A percentile compares a stretch with the other conserved stretches of the same genome.
Conservation (phyloP, 1,140 invertebrate genomes). For the Euura lappo region DNA sequence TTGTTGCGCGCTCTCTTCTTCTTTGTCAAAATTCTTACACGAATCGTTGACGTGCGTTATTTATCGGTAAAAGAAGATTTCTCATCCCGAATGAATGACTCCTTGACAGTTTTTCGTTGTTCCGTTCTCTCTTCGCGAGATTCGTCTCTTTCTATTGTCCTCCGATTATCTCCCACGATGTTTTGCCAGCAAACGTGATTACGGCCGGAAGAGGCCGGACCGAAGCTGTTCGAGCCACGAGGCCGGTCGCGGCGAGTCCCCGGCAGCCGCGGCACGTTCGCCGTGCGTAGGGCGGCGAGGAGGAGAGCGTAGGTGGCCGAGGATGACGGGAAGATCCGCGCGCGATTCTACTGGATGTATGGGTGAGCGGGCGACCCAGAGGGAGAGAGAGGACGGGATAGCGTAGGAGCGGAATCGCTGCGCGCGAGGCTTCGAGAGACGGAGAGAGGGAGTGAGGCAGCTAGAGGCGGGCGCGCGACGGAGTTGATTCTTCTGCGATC, state of each 20-base stretch:
- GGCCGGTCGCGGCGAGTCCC: not conserved
- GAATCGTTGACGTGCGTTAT: too few relatives aligned
- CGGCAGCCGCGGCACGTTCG: not conserved
- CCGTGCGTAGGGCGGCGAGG: not conserved
- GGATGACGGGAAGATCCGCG: not conserved
- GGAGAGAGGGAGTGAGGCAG: not conserved
- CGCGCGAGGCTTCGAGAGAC: not conserved
- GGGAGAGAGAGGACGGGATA: not conserved
- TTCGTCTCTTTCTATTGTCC: not conserved
- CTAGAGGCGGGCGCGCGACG: not conserved
- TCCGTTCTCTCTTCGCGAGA: not conserved
- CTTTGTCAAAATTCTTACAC: too few relatives aligned
- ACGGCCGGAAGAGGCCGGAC: not conserved
- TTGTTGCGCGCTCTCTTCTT: not conserved
- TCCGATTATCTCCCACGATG: not conserved
- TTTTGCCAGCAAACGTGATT: not conserved
- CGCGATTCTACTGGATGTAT: not conserved
- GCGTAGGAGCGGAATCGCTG: not conserved
- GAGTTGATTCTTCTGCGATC: conserved; percentile 1
- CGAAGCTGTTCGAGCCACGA: not conserved
- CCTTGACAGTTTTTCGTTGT: not conserved
- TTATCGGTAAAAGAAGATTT: too few relatives aligned
- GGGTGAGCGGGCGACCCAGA: not conserved
- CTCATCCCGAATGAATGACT: too few relatives aligned
- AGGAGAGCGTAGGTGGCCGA: not conserved